Base-by-base conservation (phyloP, 2,113 vertebrate genomes). In the Prunella himalayana region DNA sequence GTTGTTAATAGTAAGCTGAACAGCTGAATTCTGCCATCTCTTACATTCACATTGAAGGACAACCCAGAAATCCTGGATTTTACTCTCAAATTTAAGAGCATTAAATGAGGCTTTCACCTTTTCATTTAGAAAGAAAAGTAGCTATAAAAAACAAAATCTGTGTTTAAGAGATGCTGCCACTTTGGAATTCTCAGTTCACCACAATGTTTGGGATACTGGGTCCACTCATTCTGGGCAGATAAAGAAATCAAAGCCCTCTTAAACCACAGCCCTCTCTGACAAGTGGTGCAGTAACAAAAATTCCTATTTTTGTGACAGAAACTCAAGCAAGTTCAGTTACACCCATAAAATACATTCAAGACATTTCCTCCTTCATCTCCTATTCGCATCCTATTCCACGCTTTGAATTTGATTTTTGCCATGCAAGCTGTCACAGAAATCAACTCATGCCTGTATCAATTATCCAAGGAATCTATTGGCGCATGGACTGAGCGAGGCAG, bases 1-100 rank as follows among this genome's bases (percentile, higher is more conserved):
- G 0, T 94, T 98, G 97, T 97, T 97, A 98, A 98, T 84, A 98
- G 97, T 81, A 98, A 98, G 97, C 95, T 70, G 92, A 96, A 97
- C 94, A 96, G 97, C 96, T 98, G 92, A 59, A 50, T 64, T 97
- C 97, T 97, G 97, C 94, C 93, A 88, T 68, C 45, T 57, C 31
- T 82, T 97, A 97, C 91, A 94, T 98, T 97, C 94, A 97, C 37
- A 14, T 41, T 21, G 94, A 88, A 97, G 83, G 92, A 84, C 82
- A 77, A 88, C 65, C 96, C 94, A 97, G 84, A 94, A 95, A 91
- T 59, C 51, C 95, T 92, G 95, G 92, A 15, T 92, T 94, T 95
- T 77, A 71, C 92, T 94, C 86, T 91, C 87, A 56, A 95, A 61
- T 57, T 86, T 61, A 86, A 94, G 89, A 95, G 94, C 90, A 94